These are phyloP conservation scores for Xenentodon cancila DNA, from an alignment of 2,797 vertebrate genomes.

Conservation along the genomic window DNA sequence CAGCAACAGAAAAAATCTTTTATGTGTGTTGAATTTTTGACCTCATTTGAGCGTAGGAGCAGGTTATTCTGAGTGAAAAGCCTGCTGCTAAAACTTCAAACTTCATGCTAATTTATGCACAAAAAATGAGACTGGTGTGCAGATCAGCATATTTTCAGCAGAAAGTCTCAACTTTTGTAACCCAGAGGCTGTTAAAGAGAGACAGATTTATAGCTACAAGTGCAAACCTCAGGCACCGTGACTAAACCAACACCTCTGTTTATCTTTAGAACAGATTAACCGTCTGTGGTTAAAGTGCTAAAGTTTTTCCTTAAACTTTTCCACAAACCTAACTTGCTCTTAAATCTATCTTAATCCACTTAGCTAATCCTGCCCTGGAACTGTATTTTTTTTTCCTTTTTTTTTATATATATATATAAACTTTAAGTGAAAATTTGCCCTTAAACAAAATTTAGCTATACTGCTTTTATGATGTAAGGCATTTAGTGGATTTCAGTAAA, in stretches of 20 bases:
- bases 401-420: constrained; percentile 8
- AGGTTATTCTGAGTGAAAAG: constrained; percentile 33
- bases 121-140: constrained; percentile 37
- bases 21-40: background rate
- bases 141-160: constrained; percentile 61
- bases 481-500: constrained; percentile 41
- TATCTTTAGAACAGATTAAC: constrained; percentile 55
- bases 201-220: constrained; percentile 53
- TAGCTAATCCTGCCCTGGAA: constrained; percentile 64
- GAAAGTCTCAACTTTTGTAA: constrained; percentile 43
- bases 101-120: constrained; percentile 54
- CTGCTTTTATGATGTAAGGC: constrained; percentile 49
- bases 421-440: constrained; percentile 45
- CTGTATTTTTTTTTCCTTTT: constrained; percentile 16
- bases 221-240: constrained; percentile 57
- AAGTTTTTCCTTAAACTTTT: constrained; percentile 51
- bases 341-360: constrained; percentile 69
- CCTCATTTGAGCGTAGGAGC: background rate
- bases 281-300: constrained; percentile 43
- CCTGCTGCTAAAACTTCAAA: constrained; percentile 24
- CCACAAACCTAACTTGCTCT: constrained; percentile 41
- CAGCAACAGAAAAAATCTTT: background rate
- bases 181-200: constrained; percentile 43
- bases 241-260: constrained; percentile 55
- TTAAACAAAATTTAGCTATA: constrained; percentile 52